A percentile compares a stretch with the other conserved stretches of the same genome.
Conservation (phyloP, 2,888 invertebrate genomes). For the Pammene fasciana region DNA sequence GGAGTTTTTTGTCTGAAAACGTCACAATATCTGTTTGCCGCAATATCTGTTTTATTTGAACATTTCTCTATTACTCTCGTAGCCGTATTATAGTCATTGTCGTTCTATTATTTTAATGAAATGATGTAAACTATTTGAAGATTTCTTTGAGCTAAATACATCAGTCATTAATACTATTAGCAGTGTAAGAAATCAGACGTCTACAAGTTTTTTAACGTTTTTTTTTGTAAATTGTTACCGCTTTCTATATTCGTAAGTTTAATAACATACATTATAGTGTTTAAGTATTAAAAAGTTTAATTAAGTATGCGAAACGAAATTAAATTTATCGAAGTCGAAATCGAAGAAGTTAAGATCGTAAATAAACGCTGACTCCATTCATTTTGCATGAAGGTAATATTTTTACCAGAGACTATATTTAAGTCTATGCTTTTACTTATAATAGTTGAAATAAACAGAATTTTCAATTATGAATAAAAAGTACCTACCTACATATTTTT, state of each 20-base stretch:
- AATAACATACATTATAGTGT: not conserved
- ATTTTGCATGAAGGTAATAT: no score
- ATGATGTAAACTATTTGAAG: not conserved
- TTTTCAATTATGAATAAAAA: no score
- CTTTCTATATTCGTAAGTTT: not conserved
- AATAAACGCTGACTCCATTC: no score
- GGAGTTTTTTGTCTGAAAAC: not conserved
- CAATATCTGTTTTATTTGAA: not conserved
- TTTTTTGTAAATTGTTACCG: not conserved
- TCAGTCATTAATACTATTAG: conserved; percentile 15
- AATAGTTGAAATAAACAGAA: no score
- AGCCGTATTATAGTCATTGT: not conserved
- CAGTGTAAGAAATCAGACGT: conserved; percentile 2
- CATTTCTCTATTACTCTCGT: not conserved
- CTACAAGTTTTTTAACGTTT: not conserved
- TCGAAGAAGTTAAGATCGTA: no score
- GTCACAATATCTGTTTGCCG: not conserved
- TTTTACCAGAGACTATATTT: no score
- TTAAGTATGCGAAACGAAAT: no score
- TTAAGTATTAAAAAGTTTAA: no score
- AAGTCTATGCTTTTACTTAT: no score
- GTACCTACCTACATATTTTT: no score
- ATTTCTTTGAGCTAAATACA: conserved; percentile 8
- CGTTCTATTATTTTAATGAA: not conserved
- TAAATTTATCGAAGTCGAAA: no score